Conservation (phyloP, 2,888 invertebrate genomes). For the Epirrita christyi region DNA sequence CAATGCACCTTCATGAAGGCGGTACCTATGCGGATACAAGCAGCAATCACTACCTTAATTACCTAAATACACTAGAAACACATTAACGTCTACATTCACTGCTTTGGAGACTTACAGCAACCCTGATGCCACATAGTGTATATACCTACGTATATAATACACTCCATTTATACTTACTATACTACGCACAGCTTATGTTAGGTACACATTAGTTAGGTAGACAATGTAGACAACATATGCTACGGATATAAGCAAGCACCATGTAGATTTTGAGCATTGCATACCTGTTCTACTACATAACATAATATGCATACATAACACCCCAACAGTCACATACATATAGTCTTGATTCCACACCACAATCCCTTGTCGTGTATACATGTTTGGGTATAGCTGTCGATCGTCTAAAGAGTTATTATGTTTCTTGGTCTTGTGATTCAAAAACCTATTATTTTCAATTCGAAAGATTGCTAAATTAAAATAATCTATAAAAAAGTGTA, state of each 20-base stretch:
- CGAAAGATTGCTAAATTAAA: background rate
- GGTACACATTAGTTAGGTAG: background rate
- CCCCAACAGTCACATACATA: too few relatives aligned
- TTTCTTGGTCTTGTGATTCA: too few relatives aligned
- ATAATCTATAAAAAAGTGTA: background rate
- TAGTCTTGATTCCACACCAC: too few relatives aligned
- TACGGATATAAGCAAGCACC: background rate
- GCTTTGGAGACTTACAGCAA: background rate
- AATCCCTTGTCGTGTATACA: too few relatives aligned
- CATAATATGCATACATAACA: too few relatives aligned
- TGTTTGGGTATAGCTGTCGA: too few relatives aligned
- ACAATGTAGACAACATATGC: background rate
- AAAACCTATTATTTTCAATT: too few relatives aligned
- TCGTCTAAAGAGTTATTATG: too few relatives aligned
- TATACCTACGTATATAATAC: background rate
- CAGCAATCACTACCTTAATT: conserved; percentile 13
- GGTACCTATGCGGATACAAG: background rate
- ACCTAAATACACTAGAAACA: background rate
- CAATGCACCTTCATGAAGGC: too few relatives aligned
- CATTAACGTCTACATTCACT: background rate
- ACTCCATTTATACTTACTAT: background rate
- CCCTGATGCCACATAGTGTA: background rate
- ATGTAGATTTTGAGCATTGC: too few relatives aligned
- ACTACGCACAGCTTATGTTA: background rate
- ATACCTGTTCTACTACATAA: too few relatives aligned